A percentile compares a stretch with the other conserved stretches of the same genome.
phyloP scores from a whole-genome alignment of 2,888 invertebrate genomes.

The Frankliniella intonsa region DNA sequence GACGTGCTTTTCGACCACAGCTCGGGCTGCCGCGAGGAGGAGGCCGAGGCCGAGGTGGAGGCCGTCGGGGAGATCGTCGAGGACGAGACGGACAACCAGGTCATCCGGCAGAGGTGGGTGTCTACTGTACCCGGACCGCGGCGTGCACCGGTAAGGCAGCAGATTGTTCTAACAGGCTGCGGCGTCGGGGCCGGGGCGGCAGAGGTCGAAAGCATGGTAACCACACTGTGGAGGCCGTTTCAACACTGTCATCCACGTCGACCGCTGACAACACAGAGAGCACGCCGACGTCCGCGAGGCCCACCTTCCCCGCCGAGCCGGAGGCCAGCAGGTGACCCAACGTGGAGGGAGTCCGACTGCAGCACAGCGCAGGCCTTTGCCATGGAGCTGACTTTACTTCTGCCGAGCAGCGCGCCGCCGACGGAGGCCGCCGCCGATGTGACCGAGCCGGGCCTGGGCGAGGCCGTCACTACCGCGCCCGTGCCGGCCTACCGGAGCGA shows the following conservation, averaged over 20 bases:
- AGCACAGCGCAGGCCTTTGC: too few relatives aligned
- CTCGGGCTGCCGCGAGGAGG: neutral
- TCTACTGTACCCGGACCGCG: neutral
- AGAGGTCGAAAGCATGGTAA: neutral
- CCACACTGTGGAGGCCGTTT: neutral
- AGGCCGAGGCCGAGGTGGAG: neutral
- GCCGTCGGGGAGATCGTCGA: constrained; percentile 24
- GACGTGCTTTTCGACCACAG: constrained; percentile 1
- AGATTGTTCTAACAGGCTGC: neutral
- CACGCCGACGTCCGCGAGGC: neutral
- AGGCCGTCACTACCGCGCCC: too few relatives aligned
- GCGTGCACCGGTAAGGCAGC: neutral
- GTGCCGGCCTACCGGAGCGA: too few relatives aligned
- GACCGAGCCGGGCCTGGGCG: too few relatives aligned
- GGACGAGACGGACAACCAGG: neutral
- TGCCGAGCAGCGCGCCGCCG: neutral
- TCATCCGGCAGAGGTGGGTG: neutral
- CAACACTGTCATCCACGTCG: neutral
- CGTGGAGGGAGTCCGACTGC: too few relatives aligned
- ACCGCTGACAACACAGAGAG: too few relatives aligned
- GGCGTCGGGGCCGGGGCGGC: neutral
- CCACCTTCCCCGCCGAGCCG: neutral
- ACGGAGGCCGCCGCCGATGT: too few relatives aligned
- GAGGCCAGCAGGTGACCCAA: neutral
- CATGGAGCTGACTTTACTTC: neutral